A percentile compares a stretch with the other conserved stretches of the same genome.
Conservation (phyloP, 2,888 invertebrate genomes). For the Sinodicranocentrus sp. region DNA sequence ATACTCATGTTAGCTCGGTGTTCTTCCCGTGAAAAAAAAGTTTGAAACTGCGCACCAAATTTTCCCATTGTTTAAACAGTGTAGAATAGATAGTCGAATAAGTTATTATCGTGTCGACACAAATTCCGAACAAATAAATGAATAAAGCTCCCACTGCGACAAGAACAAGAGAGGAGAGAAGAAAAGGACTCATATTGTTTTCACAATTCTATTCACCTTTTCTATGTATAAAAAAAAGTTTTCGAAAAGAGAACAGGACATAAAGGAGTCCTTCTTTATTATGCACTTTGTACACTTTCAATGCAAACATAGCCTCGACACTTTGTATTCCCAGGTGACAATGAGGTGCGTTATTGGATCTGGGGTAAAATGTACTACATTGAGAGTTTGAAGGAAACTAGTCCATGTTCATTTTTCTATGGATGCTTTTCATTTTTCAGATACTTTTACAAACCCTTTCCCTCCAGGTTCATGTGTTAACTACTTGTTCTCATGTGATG, state of each 20-base stretch:
- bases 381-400: too few relatives aligned
- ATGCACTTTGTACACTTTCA: neutral
- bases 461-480: neutral
- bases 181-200: constrained; percentile 8
- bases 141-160: constrained; percentile 45
- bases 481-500: neutral
- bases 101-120: constrained; percentile 44
- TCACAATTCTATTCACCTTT: constrained; percentile 1
- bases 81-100: neutral
- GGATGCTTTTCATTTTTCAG: too few relatives aligned
- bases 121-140: constrained; percentile 56
- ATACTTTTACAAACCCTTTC: neutral
- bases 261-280: constrained; percentile 2
- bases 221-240: too few relatives aligned
- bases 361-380: too few relatives aligned
- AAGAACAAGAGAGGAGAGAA: constrained; percentile 13
- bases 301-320: too few relatives aligned
- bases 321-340: too few relatives aligned
- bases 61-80: neutral
- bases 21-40: neutral
- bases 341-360: too few relatives aligned
- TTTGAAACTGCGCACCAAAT: neutral
- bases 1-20: neutral
- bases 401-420: neutral
- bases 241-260: constrained; percentile 8